These are phyloP conservation scores for Diorhabda carinulata DNA, from an alignment of 1,140 invertebrate genomes.

Conservation along the genomic window DNA sequence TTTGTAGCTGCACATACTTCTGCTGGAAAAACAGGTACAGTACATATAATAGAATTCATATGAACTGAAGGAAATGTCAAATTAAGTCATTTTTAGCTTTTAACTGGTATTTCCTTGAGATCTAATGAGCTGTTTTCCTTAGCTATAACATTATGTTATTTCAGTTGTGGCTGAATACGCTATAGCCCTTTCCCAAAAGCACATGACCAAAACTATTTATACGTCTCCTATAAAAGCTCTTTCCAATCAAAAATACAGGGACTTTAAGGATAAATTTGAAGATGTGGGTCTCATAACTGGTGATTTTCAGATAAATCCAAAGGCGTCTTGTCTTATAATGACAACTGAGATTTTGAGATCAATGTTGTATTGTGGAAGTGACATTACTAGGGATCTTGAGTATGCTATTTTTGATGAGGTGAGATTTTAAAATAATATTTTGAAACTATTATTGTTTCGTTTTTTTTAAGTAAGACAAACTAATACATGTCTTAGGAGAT, in stretches of 20 bases:
- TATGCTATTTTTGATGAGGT: conserved; percentile 98
- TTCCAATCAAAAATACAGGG: conserved; percentile 98
- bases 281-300: conserved; percentile 94
- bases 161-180: conserved; percentile 98
- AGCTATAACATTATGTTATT: conserved; percentile 58
- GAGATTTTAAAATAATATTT: neutral
- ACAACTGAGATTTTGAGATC: conserved; percentile 98
- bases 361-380: conserved; percentile 95
- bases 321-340: conserved; percentile 96
- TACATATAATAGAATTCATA: too few species aligned
- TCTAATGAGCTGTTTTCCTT: too few species aligned
- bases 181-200: conserved; percentile 86
- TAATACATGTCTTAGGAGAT: too few species aligned
- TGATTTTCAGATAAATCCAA: conserved; percentile 92
- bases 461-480: too few species aligned
- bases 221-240: conserved; percentile 99
- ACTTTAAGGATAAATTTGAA: conserved; percentile 90
- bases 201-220: conserved; percentile 94
- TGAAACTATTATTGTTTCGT: too few species aligned
- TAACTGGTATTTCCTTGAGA: too few species aligned
- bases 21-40: conserved; percentile 60
- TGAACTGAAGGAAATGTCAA: too few species aligned
- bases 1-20: conserved; percentile 99
- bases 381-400: conserved; percentile 92
- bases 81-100: too few species aligned